Evolutionary conservation across 2,888 invertebrate genomes (phyloP).

Genomic region (Drosophila multiciliata): DNA sequence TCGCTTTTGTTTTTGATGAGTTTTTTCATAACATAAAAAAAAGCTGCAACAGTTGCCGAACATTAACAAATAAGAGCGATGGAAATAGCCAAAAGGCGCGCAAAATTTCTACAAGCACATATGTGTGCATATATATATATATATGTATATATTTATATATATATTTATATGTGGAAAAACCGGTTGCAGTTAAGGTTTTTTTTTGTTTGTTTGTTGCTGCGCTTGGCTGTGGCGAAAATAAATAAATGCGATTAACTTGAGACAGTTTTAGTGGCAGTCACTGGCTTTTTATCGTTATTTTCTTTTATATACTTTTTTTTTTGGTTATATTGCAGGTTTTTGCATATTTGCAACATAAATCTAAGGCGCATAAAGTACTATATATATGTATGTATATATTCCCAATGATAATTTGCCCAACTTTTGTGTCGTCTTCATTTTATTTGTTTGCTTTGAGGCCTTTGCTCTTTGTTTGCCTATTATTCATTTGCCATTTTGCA

Average conservation of each 20-base stretch:
- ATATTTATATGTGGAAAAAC: conserved; percentile 64
- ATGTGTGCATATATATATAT: not conserved
- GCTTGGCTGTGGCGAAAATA: conserved; percentile 74
- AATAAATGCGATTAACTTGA: conserved; percentile 81
- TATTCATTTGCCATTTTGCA: conserved; percentile 17
- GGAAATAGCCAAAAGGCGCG: conserved; percentile 79
- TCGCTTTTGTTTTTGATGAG: conserved; percentile 78
- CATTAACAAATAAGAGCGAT: conserved; percentile 52
- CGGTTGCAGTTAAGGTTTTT: conserved; percentile 73
- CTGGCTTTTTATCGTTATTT: conserved; percentile 17
- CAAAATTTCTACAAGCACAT: conserved; percentile 60
- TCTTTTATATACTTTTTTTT: conserved; percentile 21
- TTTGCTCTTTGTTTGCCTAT: conserved; percentile 10
- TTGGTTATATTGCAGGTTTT: conserved; percentile 8
- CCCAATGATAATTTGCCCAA: conserved; percentile 32
- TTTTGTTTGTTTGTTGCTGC: conserved; percentile 24
- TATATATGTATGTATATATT: conserved; percentile 11
- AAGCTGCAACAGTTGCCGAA: conserved; percentile 52
- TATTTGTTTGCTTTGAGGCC: conserved; percentile 4
- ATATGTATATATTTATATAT: not conserved
- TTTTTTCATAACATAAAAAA: conserved; percentile 60
- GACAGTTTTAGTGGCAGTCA: conserved; percentile 71
- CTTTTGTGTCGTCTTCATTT: conserved; percentile 17
- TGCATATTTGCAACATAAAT: conserved; percentile 59
- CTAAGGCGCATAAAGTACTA: conserved; percentile 52